Evolutionary conservation across 2,888 invertebrate species (phyloP), one percentile per base, ranked within the genome.

Genomic region (Dryobotodes eremita): DNA sequence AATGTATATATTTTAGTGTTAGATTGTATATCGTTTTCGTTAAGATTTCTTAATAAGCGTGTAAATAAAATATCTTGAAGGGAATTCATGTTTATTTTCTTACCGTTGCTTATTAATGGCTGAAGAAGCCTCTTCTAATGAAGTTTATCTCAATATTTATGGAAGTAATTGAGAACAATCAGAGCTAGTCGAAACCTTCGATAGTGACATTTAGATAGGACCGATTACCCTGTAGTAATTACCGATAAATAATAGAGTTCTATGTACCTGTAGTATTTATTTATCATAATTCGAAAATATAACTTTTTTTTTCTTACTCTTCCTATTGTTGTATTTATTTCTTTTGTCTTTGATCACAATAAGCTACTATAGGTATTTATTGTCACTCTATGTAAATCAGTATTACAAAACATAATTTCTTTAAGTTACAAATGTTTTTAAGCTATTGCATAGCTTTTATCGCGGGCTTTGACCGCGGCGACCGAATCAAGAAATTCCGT

Each of bases 81-180:
- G 31, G 31, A 75, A 64, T 36, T n/a, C 36, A 55, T 36, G 55
- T 55, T 55, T 75, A 7, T 48, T 48, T 53, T 55, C 8, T 75
- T 36, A 31, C 31, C 17, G 8, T 20, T 42, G 8, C 73, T 50
- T 50, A 61, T 23, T 42, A 26, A 73, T 50, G 6, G 31, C 31
- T 36, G 31, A 36, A 36, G 31, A 36, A 36, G 23, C 26, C 1
- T 17, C 50, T 50, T 48, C 4, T 7, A 57, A 36, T 65, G 36
- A 76, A 20, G 15, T n/a, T 46, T 65, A n/a, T n/a, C n/a, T 64
- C n/a, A 55, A 48, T 36, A n/a, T 55, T 75, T 2, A 20, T 36
- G 5, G 46, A 55, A 55, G 13, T 31, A 26, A 31, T 75, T 31
- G 26, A 62, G 23, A 71, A 62, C 50, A 72, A 72, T 42, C n/a